These are phyloP conservation scores for Micromussa lordhowensis DNA, from an alignment of 92 coral and sea anemone genomes.

Conservation along the genomic window DNA sequence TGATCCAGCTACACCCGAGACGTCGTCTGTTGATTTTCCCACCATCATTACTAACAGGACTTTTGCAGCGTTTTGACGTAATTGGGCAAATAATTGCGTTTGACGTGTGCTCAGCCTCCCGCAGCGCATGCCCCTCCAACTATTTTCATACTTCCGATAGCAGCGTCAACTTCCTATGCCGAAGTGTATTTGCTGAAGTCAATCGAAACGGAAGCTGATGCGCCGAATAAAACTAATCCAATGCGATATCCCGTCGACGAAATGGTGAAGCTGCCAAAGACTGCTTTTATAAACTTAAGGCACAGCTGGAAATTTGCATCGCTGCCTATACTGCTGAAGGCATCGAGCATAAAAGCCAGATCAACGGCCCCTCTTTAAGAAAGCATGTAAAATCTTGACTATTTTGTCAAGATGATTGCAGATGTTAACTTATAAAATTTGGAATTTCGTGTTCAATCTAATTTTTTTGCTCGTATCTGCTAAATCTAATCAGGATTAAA, in stretches of 20 bases:
- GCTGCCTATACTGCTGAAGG: conserved; percentile 61
- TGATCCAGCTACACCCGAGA: conserved; percentile 28
- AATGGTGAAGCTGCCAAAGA: conserved; percentile 50
- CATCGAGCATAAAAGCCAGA: conserved; percentile 65
- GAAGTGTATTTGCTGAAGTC: conserved; percentile 64
- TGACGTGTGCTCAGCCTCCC: conserved; percentile 67
- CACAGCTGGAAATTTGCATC: conserved; percentile 43
- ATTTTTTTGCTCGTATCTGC: too few species aligned
- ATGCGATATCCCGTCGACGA: conserved; percentile 62
- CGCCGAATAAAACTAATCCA: conserved; percentile 61
- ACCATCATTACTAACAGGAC: conserved; percentile 63
- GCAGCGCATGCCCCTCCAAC: conserved; percentile 63
- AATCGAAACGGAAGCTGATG: conserved; percentile 62
- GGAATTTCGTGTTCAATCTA: too few species aligned
- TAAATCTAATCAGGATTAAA: too few species aligned
- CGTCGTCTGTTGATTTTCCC: conserved; percentile 62
- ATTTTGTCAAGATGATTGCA: too few species aligned
- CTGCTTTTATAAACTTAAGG: conserved; percentile 46
- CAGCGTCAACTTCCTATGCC: conserved; percentile 44
- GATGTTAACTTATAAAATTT: too few species aligned
- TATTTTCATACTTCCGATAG: conserved; percentile 46
- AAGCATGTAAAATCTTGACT: background rate
- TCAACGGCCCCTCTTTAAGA: conserved; percentile 54
- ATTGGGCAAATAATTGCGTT: conserved; percentile 65
- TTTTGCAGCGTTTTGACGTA: conserved; percentile 49